phyloP scores from a whole-genome alignment of 2,888 invertebrate genomes.

The Papilio protenor region DNA sequence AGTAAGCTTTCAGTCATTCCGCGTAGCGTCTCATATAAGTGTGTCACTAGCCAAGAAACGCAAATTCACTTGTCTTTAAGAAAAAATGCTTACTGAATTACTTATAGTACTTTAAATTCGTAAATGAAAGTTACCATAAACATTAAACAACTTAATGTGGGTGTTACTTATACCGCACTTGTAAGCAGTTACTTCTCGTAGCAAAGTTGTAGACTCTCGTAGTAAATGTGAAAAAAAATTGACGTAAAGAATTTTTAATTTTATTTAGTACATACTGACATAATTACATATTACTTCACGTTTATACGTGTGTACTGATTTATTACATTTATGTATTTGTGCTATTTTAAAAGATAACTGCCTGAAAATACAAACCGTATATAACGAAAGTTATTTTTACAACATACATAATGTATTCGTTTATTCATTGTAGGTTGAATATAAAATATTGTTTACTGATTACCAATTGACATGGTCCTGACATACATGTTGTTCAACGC shows the following conservation, averaged over 20 bases:
- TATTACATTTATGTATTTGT: not conserved
- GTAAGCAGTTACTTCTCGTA: not conserved
- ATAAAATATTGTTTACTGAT: not conserved
- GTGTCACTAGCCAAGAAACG: too few relatives aligned
- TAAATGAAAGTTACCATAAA: not conserved
- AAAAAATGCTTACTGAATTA: not conserved
- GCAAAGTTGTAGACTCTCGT: conserved; percentile 4
- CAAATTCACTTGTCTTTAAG: not conserved
- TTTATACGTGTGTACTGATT: not conserved
- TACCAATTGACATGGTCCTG: not conserved
- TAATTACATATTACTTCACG: not conserved
- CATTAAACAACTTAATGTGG: not conserved
- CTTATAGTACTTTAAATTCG: not conserved
- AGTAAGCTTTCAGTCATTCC: not conserved
- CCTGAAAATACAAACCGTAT: not conserved
- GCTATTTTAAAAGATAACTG: not conserved
- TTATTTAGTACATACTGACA: not conserved
- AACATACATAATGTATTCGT: not conserved
- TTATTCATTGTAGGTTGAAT: not conserved
- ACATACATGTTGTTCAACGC: not conserved
- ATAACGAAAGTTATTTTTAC: conserved; percentile 3
- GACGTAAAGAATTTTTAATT: not conserved
- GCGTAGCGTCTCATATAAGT: not conserved
- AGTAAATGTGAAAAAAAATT: not conserved
- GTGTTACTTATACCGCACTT: not conserved